Conservation (phyloP, 2,888 invertebrate species). For the Philaethria dido region DNA sequence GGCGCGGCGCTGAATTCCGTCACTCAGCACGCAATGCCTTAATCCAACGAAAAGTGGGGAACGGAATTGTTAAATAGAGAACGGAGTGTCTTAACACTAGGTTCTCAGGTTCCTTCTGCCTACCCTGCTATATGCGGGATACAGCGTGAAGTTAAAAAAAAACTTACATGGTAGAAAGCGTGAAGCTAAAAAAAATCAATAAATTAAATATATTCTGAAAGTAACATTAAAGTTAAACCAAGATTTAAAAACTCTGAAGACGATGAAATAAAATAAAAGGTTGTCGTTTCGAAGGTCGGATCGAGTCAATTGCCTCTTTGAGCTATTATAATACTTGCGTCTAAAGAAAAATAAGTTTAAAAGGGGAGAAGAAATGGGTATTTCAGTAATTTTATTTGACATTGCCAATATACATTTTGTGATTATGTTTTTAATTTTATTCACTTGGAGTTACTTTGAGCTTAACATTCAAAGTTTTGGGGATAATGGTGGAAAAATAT, state of each 20-base stretch:
- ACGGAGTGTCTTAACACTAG: too few relatives aligned
- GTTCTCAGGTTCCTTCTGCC: too few relatives aligned
- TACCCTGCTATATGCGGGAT: too few relatives aligned
- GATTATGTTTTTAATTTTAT: background rate
- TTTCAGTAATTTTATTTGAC: conserved; percentile 20
- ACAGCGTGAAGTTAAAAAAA: too few relatives aligned
- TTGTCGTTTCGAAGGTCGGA: conserved; percentile 21
- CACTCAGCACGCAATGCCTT: too few relatives aligned
- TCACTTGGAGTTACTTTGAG: background rate
- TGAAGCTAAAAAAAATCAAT: too few relatives aligned
- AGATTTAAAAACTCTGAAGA: conserved; percentile 16
- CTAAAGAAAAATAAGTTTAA: conserved; percentile 23
- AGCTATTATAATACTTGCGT: conserved; percentile 27
- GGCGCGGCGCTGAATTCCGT: too few relatives aligned
- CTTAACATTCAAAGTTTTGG: background rate
- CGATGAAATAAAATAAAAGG: conserved; percentile 22
- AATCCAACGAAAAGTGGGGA: too few relatives aligned
- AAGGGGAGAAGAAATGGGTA: conserved; percentile 10
- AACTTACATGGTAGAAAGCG: too few relatives aligned
- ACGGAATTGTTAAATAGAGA: too few relatives aligned
- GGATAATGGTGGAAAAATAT: background rate
- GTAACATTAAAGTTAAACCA: conserved; percentile 14
- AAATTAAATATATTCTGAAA: conserved; percentile 8
- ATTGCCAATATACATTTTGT: background rate
- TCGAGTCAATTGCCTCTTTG: conserved; percentile 26